Conservation (phyloP, 1,140 invertebrate genomes). For the Conus ventricosus region DNA sequence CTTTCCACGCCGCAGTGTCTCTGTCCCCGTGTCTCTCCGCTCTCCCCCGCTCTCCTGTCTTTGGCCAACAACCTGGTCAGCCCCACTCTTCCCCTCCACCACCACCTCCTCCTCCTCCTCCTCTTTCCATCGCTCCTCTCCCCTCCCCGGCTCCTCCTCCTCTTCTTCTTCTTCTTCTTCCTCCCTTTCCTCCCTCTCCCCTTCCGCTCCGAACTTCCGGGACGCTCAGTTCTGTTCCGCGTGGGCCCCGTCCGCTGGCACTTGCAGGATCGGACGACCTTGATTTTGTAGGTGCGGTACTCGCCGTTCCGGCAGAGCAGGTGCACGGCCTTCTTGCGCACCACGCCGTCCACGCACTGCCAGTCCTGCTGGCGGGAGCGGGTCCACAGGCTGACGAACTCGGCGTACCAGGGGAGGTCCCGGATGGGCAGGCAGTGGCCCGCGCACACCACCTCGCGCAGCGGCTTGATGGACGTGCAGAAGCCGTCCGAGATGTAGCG, state of each 20-base stretch:
- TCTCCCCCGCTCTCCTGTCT: neutral
- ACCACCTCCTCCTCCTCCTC: neutral
- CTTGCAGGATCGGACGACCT: constrained; percentile 64
- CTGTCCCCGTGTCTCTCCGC: neutral
- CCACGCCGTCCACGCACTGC: constrained; percentile 68
- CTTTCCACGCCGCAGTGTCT: neutral
- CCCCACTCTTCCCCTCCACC: neutral
- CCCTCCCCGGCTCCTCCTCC: constrained; percentile 35
- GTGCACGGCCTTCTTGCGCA: constrained; percentile 59
- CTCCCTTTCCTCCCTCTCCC: neutral
- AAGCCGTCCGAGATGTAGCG: constrained; percentile 71
- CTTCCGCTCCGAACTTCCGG: no score
- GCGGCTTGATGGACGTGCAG: constrained; percentile 70
- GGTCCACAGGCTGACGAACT: constrained; percentile 66
- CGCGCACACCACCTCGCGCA: constrained; percentile 70
- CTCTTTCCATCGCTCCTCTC: neutral
- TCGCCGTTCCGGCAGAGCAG: constrained; percentile 69
- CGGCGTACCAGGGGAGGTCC: constrained; percentile 70
- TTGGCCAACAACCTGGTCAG: neutral
- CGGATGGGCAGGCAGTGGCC: constrained; percentile 69
- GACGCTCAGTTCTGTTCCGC: constrained; percentile 4
- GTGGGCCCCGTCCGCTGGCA: constrained; percentile 51
- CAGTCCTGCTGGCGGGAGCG: constrained; percentile 60
- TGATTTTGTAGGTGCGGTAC: constrained; percentile 63
- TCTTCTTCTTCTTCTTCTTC: constrained; percentile 6